phyloP scores from a whole-genome alignment of 2,888 invertebrate genomes.

The Acholoe squamosa region DNA sequence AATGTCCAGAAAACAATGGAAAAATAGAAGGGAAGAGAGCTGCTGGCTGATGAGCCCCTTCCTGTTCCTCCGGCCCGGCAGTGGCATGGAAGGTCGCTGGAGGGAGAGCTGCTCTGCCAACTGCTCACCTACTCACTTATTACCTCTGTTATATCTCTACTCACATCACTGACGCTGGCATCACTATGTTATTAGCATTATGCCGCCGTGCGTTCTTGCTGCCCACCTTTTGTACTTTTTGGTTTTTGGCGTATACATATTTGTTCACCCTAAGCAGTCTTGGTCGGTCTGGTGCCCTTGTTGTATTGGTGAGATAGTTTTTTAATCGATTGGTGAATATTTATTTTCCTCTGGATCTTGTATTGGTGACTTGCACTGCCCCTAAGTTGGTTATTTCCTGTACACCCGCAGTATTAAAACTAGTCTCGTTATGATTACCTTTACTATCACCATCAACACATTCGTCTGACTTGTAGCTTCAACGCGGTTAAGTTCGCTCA shows the following conservation, averaged over 20 bases:
- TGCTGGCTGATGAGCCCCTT: no score
- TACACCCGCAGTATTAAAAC: neutral
- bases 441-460: no score
- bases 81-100: no score
- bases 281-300: slow-evolving; percentile 49
- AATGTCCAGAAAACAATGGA: no score
- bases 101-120: no score
- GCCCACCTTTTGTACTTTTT: neutral
- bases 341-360: neutral
- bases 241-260: neutral
- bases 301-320: neutral
- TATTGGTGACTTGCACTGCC: slow-evolving; percentile 28
- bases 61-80: no score
- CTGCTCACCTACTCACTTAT: no score
- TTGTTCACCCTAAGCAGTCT: slow-evolving; percentile 2
- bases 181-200: slow-evolving; percentile 10
- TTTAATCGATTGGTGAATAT: slow-evolving; percentile 35
- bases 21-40: no score
- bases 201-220: slow-evolving; percentile 22
- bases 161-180: neutral
- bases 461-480: neutral
- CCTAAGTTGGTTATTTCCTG: neutral
- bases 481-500: slow-evolving; percentile 13
- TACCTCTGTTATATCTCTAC: no score
- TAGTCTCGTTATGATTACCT: neutral